Evolutionary conservation across 2,797 vertebrate genomes (phyloP).

Genomic region (Smutsia gigantea): DNA sequence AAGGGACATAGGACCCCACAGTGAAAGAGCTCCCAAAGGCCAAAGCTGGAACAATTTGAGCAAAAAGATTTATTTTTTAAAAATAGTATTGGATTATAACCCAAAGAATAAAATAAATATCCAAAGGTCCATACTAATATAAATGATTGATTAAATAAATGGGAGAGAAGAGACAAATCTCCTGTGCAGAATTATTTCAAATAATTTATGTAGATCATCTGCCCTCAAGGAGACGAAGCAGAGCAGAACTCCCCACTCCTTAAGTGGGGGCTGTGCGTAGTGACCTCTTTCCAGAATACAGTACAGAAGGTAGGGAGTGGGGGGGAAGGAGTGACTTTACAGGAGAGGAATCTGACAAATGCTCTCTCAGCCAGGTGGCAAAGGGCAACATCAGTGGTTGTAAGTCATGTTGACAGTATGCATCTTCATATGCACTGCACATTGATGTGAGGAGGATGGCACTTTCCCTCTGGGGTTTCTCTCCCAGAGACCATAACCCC

Average conservation of each 20-base stretch:
- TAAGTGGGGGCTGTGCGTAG: background rate
- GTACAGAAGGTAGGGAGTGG: background rate
- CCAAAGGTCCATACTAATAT: background rate
- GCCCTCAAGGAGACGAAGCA: background rate
- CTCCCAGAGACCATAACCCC: background rate
- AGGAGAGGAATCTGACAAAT: background rate
- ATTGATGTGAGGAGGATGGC: background rate
- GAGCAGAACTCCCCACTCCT: background rate
- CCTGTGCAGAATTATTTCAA: background rate
- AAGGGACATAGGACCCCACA: background rate
- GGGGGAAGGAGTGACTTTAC: background rate
- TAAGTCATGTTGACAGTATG: background rate
- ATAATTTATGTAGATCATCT: background rate
- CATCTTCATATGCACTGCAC: too few species aligned
- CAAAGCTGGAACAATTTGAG: background rate
- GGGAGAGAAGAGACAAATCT: background rate
- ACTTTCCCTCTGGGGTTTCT: background rate
- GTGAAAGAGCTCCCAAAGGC: too few species aligned
- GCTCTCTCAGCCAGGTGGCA: background rate
- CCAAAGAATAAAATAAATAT: constrained; percentile 13
- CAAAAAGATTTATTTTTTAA: background rate
- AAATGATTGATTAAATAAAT: background rate
- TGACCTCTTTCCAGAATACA: background rate
- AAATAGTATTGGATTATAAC: background rate
- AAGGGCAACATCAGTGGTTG: background rate